These are phyloP conservation scores for Yponomeuta malinellus DNA, from an alignment of 2,888 invertebrate genomes.

Conservation along the genomic window DNA sequence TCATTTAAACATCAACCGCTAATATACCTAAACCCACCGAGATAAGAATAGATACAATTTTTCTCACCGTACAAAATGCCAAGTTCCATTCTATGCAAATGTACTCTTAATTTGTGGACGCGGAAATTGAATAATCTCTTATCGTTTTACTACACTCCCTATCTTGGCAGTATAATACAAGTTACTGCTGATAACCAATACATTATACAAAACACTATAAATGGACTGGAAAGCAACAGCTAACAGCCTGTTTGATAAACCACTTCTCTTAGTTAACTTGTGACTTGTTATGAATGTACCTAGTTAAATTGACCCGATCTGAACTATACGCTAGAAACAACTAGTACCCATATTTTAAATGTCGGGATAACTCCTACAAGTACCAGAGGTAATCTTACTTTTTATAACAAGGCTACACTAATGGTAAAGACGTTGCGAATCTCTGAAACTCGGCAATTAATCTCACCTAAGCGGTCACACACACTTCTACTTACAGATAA, in stretches of 20 bases:
- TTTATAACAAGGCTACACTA: conserved; percentile 6
- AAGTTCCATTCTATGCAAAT: background rate
- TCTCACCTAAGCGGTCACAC: background rate
- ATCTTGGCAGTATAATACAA: conserved; percentile 15
- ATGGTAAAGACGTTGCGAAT: conserved; percentile 4
- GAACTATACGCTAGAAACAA: conserved; percentile 3
- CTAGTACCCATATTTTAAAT: conserved; percentile 8
- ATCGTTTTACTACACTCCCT: background rate
- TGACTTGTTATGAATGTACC: conserved; percentile 13
- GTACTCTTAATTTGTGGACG: background rate
- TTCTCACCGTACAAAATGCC: background rate
- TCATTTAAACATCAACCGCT: background rate
- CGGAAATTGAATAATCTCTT: background rate
- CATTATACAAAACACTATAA: conserved; percentile 32
- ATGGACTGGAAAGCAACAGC: conserved; percentile 37
- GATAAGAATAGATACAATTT: background rate
- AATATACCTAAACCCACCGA: background rate
- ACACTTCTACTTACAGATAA: conserved; percentile 2
- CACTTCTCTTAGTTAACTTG: conserved; percentile 12
- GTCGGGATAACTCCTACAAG: conserved; percentile 4
- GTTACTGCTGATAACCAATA: conserved; percentile 18
- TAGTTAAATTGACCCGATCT: conserved; percentile 13
- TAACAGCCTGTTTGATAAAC: conserved; percentile 8
- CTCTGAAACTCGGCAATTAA: background rate
- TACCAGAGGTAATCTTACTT: conserved; percentile 11